These are phyloP conservation scores for Gasteruption jaculator DNA, from an alignment of 2,888 invertebrate species.

Conservation along the genomic window DNA sequence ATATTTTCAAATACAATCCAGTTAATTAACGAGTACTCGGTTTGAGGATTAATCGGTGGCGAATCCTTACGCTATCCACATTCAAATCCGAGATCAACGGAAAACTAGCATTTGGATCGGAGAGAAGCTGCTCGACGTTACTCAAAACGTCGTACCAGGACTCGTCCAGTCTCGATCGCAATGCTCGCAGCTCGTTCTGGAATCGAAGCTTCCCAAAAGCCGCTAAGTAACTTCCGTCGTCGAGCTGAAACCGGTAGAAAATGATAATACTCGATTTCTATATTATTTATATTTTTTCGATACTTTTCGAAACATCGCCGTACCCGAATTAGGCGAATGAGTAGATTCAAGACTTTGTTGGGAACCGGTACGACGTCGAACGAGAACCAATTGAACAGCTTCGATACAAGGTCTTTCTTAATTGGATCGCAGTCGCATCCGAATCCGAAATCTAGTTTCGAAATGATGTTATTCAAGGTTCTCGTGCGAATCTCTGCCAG, in stretches of 20 bases:
- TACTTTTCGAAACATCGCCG: too few species aligned
- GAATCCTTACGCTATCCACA: too few species aligned
- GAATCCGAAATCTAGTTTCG: constrained; percentile 64
- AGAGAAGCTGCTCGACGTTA: too few species aligned
- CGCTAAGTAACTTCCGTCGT: constrained; percentile 33
- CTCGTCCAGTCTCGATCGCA: constrained; percentile 29
- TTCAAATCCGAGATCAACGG: too few species aligned
- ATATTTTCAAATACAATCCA: too few species aligned
- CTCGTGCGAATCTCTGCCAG: constrained; percentile 59
- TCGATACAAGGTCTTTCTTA: constrained; percentile 58
- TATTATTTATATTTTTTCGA: too few species aligned
- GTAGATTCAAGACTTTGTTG: constrained; percentile 57
- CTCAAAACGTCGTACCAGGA: too few species aligned
- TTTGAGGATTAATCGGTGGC: too few species aligned
- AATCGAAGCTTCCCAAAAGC: constrained; percentile 34
- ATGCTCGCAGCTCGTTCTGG: constrained; percentile 33
- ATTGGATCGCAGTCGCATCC: constrained; percentile 59
- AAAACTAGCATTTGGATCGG: too few species aligned
- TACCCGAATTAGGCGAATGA: constrained; percentile 59
- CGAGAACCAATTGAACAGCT: constrained; percentile 63
- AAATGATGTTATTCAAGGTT: constrained; percentile 55
- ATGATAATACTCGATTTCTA: too few species aligned
- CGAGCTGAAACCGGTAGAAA: not conserved
- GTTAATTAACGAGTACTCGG: too few species aligned
- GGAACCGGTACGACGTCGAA: constrained; percentile 56